Base-by-base conservation (phyloP, 1,140 invertebrate species). In the Palaemon carinicauda region DNA sequence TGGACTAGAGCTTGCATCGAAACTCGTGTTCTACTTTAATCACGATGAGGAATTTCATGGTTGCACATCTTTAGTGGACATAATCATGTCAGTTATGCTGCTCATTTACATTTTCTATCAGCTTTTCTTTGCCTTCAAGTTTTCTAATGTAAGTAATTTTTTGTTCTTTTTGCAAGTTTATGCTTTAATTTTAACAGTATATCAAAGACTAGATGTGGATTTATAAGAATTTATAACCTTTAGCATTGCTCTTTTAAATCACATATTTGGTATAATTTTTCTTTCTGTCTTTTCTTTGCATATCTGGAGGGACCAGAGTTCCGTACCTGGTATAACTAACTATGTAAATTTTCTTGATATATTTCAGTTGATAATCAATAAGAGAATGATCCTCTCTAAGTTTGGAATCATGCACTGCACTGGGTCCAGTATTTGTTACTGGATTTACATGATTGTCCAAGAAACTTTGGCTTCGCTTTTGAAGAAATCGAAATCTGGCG, bases 391-490 rank as follows among this genome's bases (percentile, higher is more conserved):
- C 78, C 83, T 95, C 17, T 94, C 94, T n/a, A 91, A 94, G 53
- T 94, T 96, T 88, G 94, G 93, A 4, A 91, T 95, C 41, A 95
- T 95, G 95, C 95, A 96, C 90, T 94, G 94, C 90, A 94, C 96
- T 51, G 94, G 94, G 0, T 93, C 94, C 77, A 94, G 94, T 89
- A 90, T 96, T 3, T 95, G 94, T 90, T 95, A 95, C 90, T 96
- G 95, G 95, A 92, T 95, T 17, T 94, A 93, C 90, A 95, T 94
- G 15, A 95, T 96, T 80, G 92, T 95, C 4, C 92, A 94, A 82
- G 95, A 96, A 91, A 95, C 94, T 1, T 90, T 94, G 12, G 93
- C 95, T 54, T 82, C 89, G 53, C 88, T 89, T 53, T 86, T 84
- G 41, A 75, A 53, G 77, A 89, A 84, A 56, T 81, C 41, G 12